These are phyloP conservation scores for Podarcis siculus DNA, from an alignment of 2,797 vertebrate genomes.

Conservation along the genomic window DNA sequence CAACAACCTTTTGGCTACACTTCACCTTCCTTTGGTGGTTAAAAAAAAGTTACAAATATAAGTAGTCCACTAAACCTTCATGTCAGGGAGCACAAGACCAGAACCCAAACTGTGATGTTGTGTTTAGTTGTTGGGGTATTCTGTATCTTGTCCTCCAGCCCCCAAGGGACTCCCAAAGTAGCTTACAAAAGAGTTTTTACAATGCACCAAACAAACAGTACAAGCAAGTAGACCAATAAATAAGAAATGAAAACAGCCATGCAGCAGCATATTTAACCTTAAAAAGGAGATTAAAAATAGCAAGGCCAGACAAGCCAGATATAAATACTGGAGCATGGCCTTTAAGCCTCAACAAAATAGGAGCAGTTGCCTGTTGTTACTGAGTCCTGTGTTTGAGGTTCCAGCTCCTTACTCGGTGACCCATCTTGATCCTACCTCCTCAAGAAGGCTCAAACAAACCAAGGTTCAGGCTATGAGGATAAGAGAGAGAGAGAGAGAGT, in stretches of 20 bases:
- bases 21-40: neutral
- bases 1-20: neutral
- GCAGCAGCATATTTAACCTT: neutral
- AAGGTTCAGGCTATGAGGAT: neutral
- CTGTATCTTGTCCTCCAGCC: neutral
- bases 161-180: neutral
- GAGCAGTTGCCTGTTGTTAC: neutral
- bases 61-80: neutral
- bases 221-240: neutral
- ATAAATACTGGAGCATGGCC: neutral
- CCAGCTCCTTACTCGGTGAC: neutral
- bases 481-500: neutral
- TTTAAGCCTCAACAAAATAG: neutral
- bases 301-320: neutral
- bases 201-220: neutral
- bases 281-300: neutral
- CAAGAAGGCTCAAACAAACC: neutral
- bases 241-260: neutral
- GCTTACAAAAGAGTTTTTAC: neutral
- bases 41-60: neutral
- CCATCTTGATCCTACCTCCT: neutral
- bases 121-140: neutral
- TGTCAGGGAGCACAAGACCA: neutral
- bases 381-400: neutral
- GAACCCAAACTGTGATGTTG: neutral